Base-by-base conservation (phyloP, 2,113 vertebrate genomes). In the Pampusana beccarii region DNA sequence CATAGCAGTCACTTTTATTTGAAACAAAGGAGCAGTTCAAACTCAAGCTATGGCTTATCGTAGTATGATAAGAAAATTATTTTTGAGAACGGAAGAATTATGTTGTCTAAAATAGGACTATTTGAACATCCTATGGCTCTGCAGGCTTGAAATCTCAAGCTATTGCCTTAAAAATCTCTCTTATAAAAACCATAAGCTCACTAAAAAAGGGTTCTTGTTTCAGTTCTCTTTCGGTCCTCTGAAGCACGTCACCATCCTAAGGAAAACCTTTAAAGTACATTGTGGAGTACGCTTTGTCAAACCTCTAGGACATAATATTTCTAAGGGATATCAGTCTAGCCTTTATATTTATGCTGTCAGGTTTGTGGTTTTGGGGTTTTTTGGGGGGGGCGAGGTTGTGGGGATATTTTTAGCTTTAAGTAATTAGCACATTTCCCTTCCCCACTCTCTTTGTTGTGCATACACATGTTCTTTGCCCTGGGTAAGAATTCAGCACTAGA, bases 21-120 rank as follows among this genome's bases (percentile, higher is more conserved):
- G 79, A 86, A 90, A 88, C 40, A 92, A 91, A 88, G 38, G 62
- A 60, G 19, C 15, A 69, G n/a, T 51, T 92, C 66, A 48, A 53
- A 50, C 50, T 66, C 25, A 40, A 42, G 42, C 71, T 51, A 11
- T 50, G 51, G 67, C 71, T 93, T 90, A 69, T 79, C 57, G 7
- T 18, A 1, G 14, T 38, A 10, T n/a, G 50, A 51, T 69, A 79
- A 81, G 74, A 69, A 90, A 64, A 75, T n/a, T 14, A 78, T 79
- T 90, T 90, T 79, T 82, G 81, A 46, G 61, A 75, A 42, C 18
- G 7, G 80, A 94, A 78, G 67, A 78, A 62, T 92, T 91, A 38
- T 21, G 28, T 94, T 84, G 57, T 77, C 86, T 92, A 11, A 64
- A 86, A 19, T 36, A 88, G 90, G n/a, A 38, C 44, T 33, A 5